A percentile compares a stretch with the other conserved stretches of the same genome.
phyloP scores from a whole-genome alignment of 2,113 vertebrate species.

The Dasyurus viverrinus region DNA sequence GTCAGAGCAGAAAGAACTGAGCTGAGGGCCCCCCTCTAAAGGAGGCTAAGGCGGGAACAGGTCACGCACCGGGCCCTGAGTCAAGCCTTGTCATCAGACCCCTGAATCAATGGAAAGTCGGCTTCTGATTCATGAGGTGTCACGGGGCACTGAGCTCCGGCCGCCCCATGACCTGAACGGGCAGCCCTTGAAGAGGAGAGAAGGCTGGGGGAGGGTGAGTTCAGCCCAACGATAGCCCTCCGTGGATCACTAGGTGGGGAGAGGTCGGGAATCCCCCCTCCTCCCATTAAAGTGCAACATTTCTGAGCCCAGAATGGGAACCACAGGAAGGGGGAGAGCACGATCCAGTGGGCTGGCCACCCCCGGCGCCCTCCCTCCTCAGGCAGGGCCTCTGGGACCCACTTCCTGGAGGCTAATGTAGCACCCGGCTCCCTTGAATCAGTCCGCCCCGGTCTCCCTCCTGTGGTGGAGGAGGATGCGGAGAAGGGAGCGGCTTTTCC shows the following conservation, averaged over 20 bases:
- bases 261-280: neutral
- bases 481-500: neutral
- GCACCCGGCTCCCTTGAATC: neutral
- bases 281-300: neutral
- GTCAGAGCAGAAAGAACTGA: neutral
- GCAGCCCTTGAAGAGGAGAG: neutral
- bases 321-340: neutral
- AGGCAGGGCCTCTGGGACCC: neutral
- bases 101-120: neutral
- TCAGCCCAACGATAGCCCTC: neutral
- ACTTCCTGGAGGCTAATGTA: neutral
- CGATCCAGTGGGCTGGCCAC: neutral
- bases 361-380: neutral
- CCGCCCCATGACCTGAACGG: neutral
- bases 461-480: neutral
- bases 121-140: neutral
- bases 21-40: neutral
- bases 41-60: neutral
- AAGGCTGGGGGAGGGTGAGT: neutral
- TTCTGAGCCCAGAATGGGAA: neutral
- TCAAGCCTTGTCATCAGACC: neutral
- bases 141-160: neutral
- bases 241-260: neutral
- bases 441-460: neutral
- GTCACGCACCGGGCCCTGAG: neutral